Conservation (phyloP, 1,140 invertebrate genomes). For the Drosophila kurseongensis region DNA sequence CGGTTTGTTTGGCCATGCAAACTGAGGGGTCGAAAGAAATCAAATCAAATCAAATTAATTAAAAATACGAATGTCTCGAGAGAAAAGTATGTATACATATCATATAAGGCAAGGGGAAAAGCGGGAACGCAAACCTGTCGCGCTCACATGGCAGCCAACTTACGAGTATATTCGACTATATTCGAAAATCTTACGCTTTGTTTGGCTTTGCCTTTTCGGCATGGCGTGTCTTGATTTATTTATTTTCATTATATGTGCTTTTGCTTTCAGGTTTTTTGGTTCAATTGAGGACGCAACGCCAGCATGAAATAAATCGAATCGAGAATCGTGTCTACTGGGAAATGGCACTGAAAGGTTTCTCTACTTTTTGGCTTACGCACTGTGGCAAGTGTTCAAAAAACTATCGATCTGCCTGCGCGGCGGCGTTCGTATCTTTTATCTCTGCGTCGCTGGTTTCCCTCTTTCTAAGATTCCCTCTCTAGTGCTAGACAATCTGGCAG, state of each 20-base stretch:
- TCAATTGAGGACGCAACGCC: slow-evolving; percentile 11
- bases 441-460: slow-evolving; percentile 23
- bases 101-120: slow-evolving; percentile 1
- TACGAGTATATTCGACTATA: slow-evolving; percentile 25
- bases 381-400: slow-evolving; percentile 27
- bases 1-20: slow-evolving; percentile 34
- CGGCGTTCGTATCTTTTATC: slow-evolving; percentile 15
- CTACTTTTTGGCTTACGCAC: slow-evolving; percentile 67
- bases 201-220: slow-evolving; percentile 42
- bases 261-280: slow-evolving; percentile 21
- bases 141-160: slow-evolving; percentile 46
- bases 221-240: slow-evolving; percentile 55
- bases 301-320: slow-evolving; percentile 62
- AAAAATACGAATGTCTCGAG: slow-evolving; percentile 47
- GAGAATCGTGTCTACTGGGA: slow-evolving; percentile 11
- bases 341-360: slow-evolving; percentile 19
- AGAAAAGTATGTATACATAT: slow-evolving; percentile 22
- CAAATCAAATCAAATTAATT: slow-evolving; percentile 56
- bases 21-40: slow-evolving; percentile 15
- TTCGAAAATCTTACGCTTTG: slow-evolving; percentile 55
- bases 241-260: slow-evolving; percentile 24
- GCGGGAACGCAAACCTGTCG: slow-evolving; percentile 41
- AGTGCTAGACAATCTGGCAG: slow-evolving; percentile 44
- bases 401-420: slow-evolving; percentile 32
- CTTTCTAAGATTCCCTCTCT: slow-evolving; percentile 29